Percentiles rank a stretch among this genome's conserved stretches.
Evolutionary conservation across 1,140 invertebrate genomes (phyloP).

Genomic region (Mycetomoellerius zeteki): DNA sequence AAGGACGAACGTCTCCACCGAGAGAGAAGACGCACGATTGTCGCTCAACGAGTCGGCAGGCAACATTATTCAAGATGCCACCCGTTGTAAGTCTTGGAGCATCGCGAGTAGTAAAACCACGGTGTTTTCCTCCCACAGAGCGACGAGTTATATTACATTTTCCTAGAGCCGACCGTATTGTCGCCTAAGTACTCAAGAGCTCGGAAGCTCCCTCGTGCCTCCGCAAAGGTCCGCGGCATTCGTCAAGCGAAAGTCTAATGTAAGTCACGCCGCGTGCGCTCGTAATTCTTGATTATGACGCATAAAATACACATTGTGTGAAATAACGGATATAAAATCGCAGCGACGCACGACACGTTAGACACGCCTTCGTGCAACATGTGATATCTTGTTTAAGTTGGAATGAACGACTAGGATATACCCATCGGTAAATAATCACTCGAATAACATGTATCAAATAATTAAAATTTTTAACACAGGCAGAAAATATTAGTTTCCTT

Average conservation of each 20-base stretch:
- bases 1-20: slow-evolving; percentile 42
- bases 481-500: background rate
- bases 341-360: slow-evolving; percentile 7
- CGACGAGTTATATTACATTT: slow-evolving; percentile 39
- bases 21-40: slow-evolving; percentile 78
- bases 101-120: slow-evolving; percentile 37
- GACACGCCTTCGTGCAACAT: slow-evolving; percentile 8
- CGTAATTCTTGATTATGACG: slow-evolving; percentile 48
- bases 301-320: slow-evolving; percentile 46
- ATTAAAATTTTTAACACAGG: background rate
- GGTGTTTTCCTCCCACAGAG: slow-evolving; percentile 24
- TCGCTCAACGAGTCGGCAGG: slow-evolving; percentile 76
- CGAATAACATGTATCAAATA: background rate
- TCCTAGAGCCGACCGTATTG: background rate
- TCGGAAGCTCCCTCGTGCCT: slow-evolving; percentile 14
- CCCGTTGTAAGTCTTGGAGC: slow-evolving; percentile 60
- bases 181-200: slow-evolving; percentile 6
- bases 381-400: slow-evolving; percentile 34
- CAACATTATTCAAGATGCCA: slow-evolving; percentile 82
- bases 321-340: slow-evolving; percentile 43
- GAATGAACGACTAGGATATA: background rate
- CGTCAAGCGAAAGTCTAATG: background rate
- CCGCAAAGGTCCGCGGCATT: slow-evolving; percentile 20
- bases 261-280: background rate
- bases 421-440: background rate